Evolutionary conservation across 1,140 invertebrate genomes (phyloP), one percentile per base, ranked within the genome.

Genomic region (Acromyrmex heyeri): DNA sequence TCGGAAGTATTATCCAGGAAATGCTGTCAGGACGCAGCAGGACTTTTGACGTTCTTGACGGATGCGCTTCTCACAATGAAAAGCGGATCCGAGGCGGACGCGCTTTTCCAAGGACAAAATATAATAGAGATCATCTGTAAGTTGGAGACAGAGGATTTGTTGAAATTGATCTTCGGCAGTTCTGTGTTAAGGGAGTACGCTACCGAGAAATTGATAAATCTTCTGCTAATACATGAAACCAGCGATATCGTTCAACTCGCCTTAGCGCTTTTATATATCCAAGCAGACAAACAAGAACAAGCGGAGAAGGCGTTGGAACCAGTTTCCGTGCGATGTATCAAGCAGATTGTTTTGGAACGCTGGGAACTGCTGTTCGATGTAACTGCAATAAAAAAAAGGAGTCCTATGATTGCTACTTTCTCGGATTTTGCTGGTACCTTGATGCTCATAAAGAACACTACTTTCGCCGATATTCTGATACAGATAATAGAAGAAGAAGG

Each of bases 341-440:
- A 91, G 5, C 88, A 93, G 0, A 92, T 95, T 18, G 76, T 96
- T 3, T 30, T 95, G 2, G 90, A 94, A 38, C 94, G 96, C 91
- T 96, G 95, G 92, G 93, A 96, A n/a, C 87, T 96, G 8, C 88
- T 96, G 1, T 96, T 96, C 59, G 96, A 96, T 30, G 94, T 94
- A 44, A 94, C 93, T 0, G 91, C 91, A 6, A 91, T 95, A 85
- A 92, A 93, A 78, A 90, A 92, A 72, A 93, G 85, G 38, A 91
- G 92, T 70, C 90, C 94, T 6, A 91, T 94, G 55, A 91, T 94
- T 1, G 91, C 95, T 0, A 96, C 95, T 0, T 96, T 96, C 87
- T 96, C 96, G 0, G 96, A 96, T 85, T 94, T 96, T 16, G 93
- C 95, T 4, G 94, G 96, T 2, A 93, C 95, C 34, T 85, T 96